A percentile compares a stretch with the other conserved stretches of the same genome.
Evolutionary conservation across 1,140 invertebrate genomes (phyloP).

Genomic region (Drosophila subobscura): DNA sequence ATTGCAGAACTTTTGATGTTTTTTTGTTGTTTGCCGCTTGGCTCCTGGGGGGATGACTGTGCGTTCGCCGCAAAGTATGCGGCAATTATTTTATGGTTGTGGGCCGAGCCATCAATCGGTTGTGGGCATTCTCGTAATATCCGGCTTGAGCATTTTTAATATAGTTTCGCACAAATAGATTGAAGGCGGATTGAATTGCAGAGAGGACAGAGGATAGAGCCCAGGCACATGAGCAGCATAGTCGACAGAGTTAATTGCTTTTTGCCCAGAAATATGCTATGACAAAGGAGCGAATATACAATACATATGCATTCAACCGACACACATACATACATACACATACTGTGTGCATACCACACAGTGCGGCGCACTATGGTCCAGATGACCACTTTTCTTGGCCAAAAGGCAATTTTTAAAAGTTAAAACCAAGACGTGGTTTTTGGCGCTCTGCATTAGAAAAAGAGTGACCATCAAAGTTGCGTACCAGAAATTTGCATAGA

Average conservation of each 20-base stretch:
- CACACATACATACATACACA: background rate
- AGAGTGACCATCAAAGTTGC: no score
- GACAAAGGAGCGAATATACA: slow-evolving; percentile 2
- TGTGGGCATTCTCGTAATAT: slow-evolving; percentile 70
- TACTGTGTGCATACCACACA: background rate
- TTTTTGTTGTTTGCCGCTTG: slow-evolving; percentile 1
- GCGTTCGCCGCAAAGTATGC: slow-evolving; percentile 35
- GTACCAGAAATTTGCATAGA: no score
- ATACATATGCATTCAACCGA: background rate
- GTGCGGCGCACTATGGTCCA: no score
- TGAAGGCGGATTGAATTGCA: slow-evolving; percentile 19
- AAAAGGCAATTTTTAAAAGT: no score
- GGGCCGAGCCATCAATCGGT: slow-evolving; percentile 50
- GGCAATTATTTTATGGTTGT: slow-evolving; percentile 59
- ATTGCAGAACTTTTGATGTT: slow-evolving; percentile 51
- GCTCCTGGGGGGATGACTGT: background rate
- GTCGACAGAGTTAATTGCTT: slow-evolving; percentile 55
- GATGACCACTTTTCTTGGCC: no score
- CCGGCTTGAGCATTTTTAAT: slow-evolving; percentile 75
- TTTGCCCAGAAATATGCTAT: slow-evolving; percentile 25
- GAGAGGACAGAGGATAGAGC: background rate
- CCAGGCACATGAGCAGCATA: slow-evolving; percentile 23
- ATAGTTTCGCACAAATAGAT: slow-evolving; percentile 60
- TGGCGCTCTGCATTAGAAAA: no score
- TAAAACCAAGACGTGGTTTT: no score